Evolutionary conservation across 2,888 invertebrate genomes (phyloP).

Genomic region (Chalcosyrphus nemorum): DNA sequence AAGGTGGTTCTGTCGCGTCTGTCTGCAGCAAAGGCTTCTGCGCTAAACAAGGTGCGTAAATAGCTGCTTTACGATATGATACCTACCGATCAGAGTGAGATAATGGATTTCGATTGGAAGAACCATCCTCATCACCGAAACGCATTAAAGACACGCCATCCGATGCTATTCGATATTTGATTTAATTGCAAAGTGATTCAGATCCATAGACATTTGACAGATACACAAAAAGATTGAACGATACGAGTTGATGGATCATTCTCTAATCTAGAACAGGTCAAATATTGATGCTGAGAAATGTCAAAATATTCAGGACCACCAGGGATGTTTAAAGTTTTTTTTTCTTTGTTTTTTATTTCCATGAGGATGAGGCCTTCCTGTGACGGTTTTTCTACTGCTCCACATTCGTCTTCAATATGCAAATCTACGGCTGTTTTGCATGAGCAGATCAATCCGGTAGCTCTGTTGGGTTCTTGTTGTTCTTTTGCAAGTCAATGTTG

Average conservation of each 20-base stretch:
- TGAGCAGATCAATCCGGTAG: constrained; percentile 26
- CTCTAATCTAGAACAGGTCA: constrained; percentile 49
- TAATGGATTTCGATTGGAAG: constrained; percentile 41
- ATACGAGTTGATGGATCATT: constrained; percentile 61
- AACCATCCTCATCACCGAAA: background rate
- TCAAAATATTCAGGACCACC: constrained; percentile 63
- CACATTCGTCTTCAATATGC: constrained; percentile 60
- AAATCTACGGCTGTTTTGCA: constrained; percentile 43
- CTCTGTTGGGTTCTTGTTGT: constrained; percentile 15
- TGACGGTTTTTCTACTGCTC: constrained; percentile 44
- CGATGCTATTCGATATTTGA: constrained; percentile 7
- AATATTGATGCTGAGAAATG: constrained; percentile 46
- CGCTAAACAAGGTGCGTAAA: constrained; percentile 47
- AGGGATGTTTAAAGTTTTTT: constrained; percentile 23
- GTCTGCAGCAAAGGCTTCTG: constrained; percentile 2
- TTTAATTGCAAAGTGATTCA: constrained; percentile 14
- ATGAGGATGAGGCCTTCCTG: background rate
- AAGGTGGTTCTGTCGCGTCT: constrained; percentile 25
- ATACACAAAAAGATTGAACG: constrained; percentile 41
- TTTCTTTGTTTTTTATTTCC: background rate
- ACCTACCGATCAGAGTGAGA: constrained; percentile 22
- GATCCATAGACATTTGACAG: constrained; percentile 40
- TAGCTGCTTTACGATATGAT: constrained; percentile 33
- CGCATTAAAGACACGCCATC: constrained; percentile 17
- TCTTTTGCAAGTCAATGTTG: constrained; percentile 56